Evolutionary conservation across 2,113 vertebrate species (phyloP).

Genomic region (Egretta garzetta): DNA sequence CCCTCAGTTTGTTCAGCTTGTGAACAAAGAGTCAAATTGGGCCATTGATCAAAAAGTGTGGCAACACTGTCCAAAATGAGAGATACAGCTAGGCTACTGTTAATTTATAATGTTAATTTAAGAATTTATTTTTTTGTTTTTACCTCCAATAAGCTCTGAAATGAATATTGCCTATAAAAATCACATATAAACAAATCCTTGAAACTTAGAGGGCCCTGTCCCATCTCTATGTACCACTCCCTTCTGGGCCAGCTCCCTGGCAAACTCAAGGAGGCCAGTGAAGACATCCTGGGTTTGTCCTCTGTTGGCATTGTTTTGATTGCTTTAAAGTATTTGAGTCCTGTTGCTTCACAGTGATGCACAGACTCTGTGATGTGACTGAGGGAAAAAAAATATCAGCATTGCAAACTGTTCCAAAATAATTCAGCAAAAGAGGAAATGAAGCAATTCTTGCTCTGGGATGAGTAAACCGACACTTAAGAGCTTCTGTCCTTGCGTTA

Average conservation of each 20-base stretch:
- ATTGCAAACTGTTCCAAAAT: neutral
- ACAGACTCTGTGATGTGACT: neutral
- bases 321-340: neutral
- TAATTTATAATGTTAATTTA: neutral
- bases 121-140: neutral
- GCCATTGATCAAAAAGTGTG: neutral
- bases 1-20: neutral
- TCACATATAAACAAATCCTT: neutral
- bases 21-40: neutral
- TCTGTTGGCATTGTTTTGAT: neutral
- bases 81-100: neutral
- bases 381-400: neutral
- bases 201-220: neutral
- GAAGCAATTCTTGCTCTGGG: neutral
- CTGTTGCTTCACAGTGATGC: neutral
- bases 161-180: neutral
- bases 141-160: neutral
- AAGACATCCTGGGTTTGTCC: neutral
- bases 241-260: neutral
- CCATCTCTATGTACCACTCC: rapidly evolving
- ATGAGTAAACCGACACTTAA: neutral
- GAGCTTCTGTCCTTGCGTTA: neutral
- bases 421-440: neutral
- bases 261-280: neutral
- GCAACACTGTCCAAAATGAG: neutral